Percentiles rank a stretch among this genome's conserved stretches.
Conservation (phyloP, 2,113 vertebrate genomes). For the Varanus salvator region DNA sequence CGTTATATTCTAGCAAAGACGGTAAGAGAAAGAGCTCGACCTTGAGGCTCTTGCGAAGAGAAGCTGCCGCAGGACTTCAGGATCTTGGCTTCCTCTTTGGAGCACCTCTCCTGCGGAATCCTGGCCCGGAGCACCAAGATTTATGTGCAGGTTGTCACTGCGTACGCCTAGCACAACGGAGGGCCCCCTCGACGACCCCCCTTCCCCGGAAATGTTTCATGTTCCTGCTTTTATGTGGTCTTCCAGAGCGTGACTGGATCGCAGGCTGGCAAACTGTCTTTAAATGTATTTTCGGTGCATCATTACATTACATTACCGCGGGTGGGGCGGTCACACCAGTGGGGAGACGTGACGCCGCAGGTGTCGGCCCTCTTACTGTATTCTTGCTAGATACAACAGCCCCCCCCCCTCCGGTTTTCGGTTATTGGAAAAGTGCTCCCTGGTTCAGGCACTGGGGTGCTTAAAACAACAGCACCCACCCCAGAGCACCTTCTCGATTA, state of each 20-base stretch:
- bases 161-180: conserved; percentile 32
- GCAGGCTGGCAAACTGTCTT: conserved; percentile 3
- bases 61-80: conserved; percentile 45
- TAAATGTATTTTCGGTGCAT: no score
- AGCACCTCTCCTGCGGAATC: conserved; percentile 17
- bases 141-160: conserved; percentile 34
- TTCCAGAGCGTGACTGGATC: background rate
- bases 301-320: background rate
- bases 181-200: background rate
- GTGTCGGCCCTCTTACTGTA: background rate
- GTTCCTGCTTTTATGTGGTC: background rate
- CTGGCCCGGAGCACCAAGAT: conserved; percentile 5
- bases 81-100: conserved; percentile 11
- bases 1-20: conserved; percentile 65
- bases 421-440: conserved; percentile 63
- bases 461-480: conserved; percentile 68
- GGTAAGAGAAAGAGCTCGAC: conserved; percentile 64
- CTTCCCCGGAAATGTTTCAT: conserved; percentile 17
- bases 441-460: conserved; percentile 74
- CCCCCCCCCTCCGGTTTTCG: conserved; percentile 19
- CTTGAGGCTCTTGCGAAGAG: conserved; percentile 50
- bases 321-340: background rate
- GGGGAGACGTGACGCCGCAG: background rate
- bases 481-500: conserved; percentile 79
- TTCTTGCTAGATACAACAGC: conserved; percentile 54